A percentile compares a stretch with the other conserved stretches of the same genome.
These are phyloP conservation scores for Apostichopus parvimensis DNA, from an alignment of 35 echinoderm and acorn worm genomes.

Conservation along the genomic window DNA sequence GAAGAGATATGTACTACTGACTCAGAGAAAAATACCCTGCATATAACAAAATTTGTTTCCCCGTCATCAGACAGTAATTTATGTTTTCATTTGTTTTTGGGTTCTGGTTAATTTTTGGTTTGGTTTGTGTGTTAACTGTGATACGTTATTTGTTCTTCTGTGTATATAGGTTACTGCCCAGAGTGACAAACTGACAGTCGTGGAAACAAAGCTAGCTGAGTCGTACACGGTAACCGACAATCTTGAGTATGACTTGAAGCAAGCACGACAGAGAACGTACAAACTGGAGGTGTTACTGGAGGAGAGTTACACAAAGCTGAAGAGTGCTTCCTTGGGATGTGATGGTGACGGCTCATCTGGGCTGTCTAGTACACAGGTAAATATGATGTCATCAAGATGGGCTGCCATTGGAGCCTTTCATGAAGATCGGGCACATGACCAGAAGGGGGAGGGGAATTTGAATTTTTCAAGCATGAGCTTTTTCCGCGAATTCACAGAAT, in stretches of 20 bases:
- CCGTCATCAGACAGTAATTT: no score
- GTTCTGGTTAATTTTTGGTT: no score
- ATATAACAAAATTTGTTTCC: no score
- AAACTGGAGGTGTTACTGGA: slow-evolving; percentile 90
- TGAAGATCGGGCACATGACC: not conserved
- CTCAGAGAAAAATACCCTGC: no score
- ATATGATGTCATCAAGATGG: not conserved
- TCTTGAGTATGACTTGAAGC: slow-evolving; percentile 87
- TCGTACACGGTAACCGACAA: slow-evolving; percentile 78
- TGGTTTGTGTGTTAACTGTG: no score
- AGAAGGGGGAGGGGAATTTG: not conserved
- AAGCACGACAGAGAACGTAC: slow-evolving; percentile 68
- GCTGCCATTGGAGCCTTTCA: not conserved
- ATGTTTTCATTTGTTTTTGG: no score
- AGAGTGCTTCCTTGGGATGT: slow-evolving; percentile 73
- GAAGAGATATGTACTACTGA: no score
- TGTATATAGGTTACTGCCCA: slow-evolving; percentile 72
- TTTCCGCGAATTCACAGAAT: no score
- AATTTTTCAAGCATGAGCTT: no score
- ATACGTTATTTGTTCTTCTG: not conserved
- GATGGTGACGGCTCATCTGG: slow-evolving; percentile 76
- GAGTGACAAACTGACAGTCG: slow-evolving; percentile 72
- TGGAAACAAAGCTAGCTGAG: slow-evolving; percentile 85
- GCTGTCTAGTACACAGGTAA: slow-evolving; percentile 76
- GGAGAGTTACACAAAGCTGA: slow-evolving; percentile 87